Evolutionary conservation across 2,888 invertebrate genomes (phyloP).

Genomic region (Sussaba pulchella): DNA sequence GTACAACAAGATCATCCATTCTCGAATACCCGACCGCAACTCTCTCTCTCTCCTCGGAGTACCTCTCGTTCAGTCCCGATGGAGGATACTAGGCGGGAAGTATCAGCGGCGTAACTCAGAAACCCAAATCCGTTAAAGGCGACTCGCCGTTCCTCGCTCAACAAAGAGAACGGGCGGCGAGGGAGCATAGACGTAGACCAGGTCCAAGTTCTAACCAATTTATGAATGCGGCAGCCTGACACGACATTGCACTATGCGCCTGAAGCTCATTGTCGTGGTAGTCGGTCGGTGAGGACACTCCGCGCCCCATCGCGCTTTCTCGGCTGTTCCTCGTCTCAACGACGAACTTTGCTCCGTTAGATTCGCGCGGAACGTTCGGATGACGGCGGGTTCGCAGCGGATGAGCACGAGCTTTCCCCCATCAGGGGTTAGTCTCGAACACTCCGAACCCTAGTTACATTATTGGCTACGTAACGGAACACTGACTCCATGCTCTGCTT

Average conservation of each 20-base stretch:
- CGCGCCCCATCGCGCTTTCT: constrained; percentile 31
- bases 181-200: constrained; percentile 9
- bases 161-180: constrained; percentile 54
- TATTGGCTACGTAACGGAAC: background rate
- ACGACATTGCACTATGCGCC: constrained; percentile 78
- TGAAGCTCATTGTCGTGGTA: constrained; percentile 57
- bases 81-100: constrained; percentile 31
- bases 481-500: background rate
- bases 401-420: constrained; percentile 14
- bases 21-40: constrained; percentile 41
- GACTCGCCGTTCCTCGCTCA: constrained; percentile 24
- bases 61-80: constrained; percentile 16
- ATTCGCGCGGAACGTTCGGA: constrained; percentile 38
- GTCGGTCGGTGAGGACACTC: constrained; percentile 50
- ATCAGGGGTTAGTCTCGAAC: constrained; percentile 5
- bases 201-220: constrained; percentile 77
- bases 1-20: constrained; percentile 36
- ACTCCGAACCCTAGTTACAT: constrained; percentile 22
- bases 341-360: constrained; percentile 57
- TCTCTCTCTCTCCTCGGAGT: constrained; percentile 35
- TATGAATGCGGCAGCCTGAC: constrained; percentile 79
- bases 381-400: constrained; percentile 30
- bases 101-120: constrained; percentile 44
- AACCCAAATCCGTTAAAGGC: constrained; percentile 55
- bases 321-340: constrained; percentile 52